Evolutionary conservation across 2,888 invertebrate species (phyloP).

Genomic region (Torymus texanus): DNA sequence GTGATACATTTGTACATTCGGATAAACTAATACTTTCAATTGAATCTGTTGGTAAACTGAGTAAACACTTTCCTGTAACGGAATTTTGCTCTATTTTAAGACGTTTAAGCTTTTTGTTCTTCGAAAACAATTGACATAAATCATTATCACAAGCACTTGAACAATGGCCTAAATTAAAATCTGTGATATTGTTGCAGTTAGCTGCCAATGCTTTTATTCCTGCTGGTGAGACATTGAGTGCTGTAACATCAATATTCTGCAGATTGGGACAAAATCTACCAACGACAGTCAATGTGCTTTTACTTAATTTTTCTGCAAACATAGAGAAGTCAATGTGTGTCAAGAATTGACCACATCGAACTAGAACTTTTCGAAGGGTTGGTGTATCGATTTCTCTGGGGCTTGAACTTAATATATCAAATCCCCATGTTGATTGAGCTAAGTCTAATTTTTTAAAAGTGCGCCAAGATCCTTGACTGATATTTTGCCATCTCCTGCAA

Average conservation of each 20-base stretch:
- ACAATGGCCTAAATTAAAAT: constrained; percentile 76
- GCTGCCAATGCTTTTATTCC: constrained; percentile 75
- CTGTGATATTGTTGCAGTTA: constrained; percentile 76
- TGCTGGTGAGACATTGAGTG: constrained; percentile 77
- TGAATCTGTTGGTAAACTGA: constrained; percentile 63
- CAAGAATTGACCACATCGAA: constrained; percentile 76
- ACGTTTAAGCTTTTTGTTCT: constrained; percentile 65
- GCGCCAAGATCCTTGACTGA: constrained; percentile 77
- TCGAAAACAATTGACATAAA: constrained; percentile 65
- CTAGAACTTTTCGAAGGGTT: constrained; percentile 76
- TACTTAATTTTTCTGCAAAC: constrained; percentile 76
- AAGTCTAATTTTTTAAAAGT: constrained; percentile 71
- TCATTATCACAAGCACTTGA: constrained; percentile 70
- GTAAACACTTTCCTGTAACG: constrained; percentile 67
- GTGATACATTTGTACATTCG: constrained; percentile 62
- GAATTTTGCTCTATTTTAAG: constrained; percentile 62
- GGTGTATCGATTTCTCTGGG: constrained; percentile 59
- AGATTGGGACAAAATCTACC: constrained; percentile 79
- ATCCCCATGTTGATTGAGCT: constrained; percentile 62
- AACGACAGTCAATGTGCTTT: constrained; percentile 77
- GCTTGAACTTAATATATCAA: constrained; percentile 8
- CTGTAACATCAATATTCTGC: constrained; percentile 76
- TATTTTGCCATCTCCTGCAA: constrained; percentile 78
- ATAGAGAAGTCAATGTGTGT: constrained; percentile 77
- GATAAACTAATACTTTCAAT: constrained; percentile 66